phyloP scores from a whole-genome alignment of 53 echinoderm and acorn worm genomes.

The Echinometra lucunter region DNA sequence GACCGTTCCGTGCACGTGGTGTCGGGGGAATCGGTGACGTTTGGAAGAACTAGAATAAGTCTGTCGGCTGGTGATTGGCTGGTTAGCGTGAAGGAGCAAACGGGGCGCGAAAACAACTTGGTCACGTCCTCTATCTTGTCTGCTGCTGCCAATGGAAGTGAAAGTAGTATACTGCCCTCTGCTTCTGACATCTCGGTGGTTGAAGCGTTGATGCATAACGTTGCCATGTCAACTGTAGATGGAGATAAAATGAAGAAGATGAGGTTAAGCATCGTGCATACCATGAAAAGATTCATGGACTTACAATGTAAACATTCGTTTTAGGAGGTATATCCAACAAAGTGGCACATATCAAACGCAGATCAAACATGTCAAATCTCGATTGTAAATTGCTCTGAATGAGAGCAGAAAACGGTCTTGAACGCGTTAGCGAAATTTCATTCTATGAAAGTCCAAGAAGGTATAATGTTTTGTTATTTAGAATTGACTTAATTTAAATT shows the following conservation, averaged over 20 bases:
- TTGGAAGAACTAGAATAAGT: constrained; percentile 69
- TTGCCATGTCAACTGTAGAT: constrained; percentile 55
- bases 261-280: not conserved
- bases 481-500: not conserved
- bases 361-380: not conserved
- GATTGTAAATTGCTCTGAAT: not conserved
- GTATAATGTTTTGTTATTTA: not conserved
- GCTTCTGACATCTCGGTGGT: constrained; percentile 26
- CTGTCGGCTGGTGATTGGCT: constrained; percentile 58
- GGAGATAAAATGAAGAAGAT: constrained; percentile 8
- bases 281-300: not conserved
- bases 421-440: not conserved
- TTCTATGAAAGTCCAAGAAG: not conserved
- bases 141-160: constrained; percentile 43
- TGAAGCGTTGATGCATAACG: constrained; percentile 64
- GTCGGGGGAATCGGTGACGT: constrained; percentile 51
- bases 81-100: constrained; percentile 51
- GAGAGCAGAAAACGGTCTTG: not conserved
- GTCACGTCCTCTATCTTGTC: not conserved
- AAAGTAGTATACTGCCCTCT: constrained; percentile 61
- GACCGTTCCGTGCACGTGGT: constrained; percentile 24
- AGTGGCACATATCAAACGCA: not conserved
- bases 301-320: not conserved
- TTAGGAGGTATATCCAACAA: not conserved
- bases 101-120: not conserved